phyloP scores from a whole-genome alignment of 2,113 vertebrate genomes.

The Genyomyrus donnyi region DNA sequence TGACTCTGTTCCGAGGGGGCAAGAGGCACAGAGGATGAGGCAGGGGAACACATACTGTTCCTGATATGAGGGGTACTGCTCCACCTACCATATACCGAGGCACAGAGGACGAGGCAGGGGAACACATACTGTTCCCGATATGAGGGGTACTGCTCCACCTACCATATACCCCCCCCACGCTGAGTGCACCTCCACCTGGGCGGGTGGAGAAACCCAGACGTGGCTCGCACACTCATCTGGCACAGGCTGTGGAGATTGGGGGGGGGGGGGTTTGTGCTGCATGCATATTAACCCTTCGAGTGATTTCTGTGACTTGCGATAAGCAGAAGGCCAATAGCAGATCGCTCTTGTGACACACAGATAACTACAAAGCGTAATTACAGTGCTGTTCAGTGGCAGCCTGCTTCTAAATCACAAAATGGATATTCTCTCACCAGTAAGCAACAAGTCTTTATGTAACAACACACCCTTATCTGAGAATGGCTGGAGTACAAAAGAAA shows the following conservation, averaged over 20 bases:
- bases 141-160: not conserved
- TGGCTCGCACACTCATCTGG: not conserved
- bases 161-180: not conserved
- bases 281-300: not conserved
- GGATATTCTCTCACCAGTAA: not conserved
- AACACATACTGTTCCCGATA: too few species aligned
- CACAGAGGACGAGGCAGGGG: not conserved
- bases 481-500: not conserved
- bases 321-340: not conserved
- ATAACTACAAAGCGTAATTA: slow-evolving; percentile 19
- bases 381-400: not conserved
- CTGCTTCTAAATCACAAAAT: not conserved
- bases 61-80: too few species aligned
- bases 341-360: not conserved
- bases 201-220: not conserved
- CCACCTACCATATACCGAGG: too few species aligned
- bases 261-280: too few species aligned
- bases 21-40: too few species aligned
- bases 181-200: not conserved
- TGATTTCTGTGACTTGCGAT: not conserved
- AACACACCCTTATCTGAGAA: not conserved
- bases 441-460: not conserved
- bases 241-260: not conserved
- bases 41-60: too few species aligned
- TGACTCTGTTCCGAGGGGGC: too few species aligned